Percentiles rank a stretch among this genome's conserved stretches.
Evolutionary conservation across 2,888 invertebrate species (phyloP).

Genomic region (Agrenia bidenticulata): DNA sequence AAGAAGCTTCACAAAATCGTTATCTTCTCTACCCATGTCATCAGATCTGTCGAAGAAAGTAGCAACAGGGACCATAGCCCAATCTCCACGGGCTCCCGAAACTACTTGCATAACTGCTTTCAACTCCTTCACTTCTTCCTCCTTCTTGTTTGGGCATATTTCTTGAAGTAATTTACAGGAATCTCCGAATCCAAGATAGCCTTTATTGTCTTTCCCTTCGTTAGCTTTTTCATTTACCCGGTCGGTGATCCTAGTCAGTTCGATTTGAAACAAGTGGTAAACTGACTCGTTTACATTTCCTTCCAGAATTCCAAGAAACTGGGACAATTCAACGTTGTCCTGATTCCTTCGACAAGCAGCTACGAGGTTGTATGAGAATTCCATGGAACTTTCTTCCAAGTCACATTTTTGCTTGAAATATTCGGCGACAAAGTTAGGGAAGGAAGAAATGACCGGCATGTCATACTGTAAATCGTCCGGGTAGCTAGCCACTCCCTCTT

Average conservation of each 20-base stretch:
- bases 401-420: conserved; percentile 23
- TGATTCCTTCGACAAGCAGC: conserved; percentile 18
- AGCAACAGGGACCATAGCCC: conserved; percentile 25
- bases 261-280: conserved; percentile 30
- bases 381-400: conserved; percentile 23
- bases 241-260: conserved; percentile 16
- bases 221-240: conserved; percentile 20
- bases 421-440: conserved; percentile 18
- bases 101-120: conserved; percentile 12
- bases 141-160: conserved; percentile 24
- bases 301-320: conserved; percentile 24
- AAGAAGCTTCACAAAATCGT: conserved; percentile 19
- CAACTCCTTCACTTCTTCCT: conserved; percentile 13
- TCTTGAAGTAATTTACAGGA: conserved; percentile 6
- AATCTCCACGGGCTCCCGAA: conserved; percentile 24
- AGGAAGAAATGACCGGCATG: conserved; percentile 13
- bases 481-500: conserved; percentile 15
- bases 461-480: too few species aligned
- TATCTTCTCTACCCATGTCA: conserved; percentile 22
- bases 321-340: not conserved
- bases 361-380: conserved; percentile 25
- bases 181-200: conserved; percentile 28
- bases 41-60: conserved; percentile 26
- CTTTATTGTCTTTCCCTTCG: conserved; percentile 15
- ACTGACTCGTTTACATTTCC: conserved; percentile 20